Percentiles rank a stretch among this genome's conserved stretches.
phyloP scores from a whole-genome alignment of 2,888 invertebrate species.

The Lasioglossum vierecki region DNA sequence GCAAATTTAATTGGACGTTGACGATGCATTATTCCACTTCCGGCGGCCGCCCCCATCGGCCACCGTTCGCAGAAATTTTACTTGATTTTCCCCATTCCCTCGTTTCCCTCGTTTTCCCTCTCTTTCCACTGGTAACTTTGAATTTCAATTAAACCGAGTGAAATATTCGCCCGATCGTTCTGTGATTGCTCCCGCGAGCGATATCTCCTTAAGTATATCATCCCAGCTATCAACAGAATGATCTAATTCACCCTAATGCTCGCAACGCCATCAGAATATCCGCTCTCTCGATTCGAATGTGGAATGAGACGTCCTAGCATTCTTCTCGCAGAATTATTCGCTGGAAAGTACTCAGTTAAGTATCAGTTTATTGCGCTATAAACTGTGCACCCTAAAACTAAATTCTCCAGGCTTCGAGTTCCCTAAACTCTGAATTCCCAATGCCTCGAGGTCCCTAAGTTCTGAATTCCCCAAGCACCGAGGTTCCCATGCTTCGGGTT shows the following conservation, averaged over 20 bases:
- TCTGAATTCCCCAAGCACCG: no score
- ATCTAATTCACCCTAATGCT: not conserved
- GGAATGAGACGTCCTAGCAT: no score
- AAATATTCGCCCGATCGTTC: slow-evolving; percentile 5
- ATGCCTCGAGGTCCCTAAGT: no score
- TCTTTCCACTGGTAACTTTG: slow-evolving; percentile 3
- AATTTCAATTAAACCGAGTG: slow-evolving; percentile 30
- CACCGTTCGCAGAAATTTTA: slow-evolving; percentile 18
- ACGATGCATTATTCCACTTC: slow-evolving; percentile 50
- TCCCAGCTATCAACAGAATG: not conserved
- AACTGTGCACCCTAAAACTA: no score
- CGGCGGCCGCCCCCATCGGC: not conserved
- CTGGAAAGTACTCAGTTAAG: no score
- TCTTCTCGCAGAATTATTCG: no score
- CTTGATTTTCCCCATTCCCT: not conserved
- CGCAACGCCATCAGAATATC: not conserved
- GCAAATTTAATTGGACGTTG: slow-evolving; percentile 56
- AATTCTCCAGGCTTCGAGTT: no score
- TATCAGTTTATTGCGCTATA: no score
- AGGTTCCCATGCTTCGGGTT: no score
- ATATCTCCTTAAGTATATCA: slow-evolving; percentile 1
- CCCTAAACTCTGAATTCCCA: no score
- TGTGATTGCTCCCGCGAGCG: slow-evolving; percentile 1
- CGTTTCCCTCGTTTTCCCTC: not conserved
- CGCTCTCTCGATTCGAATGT: not conserved